Evolutionary conservation across 2,797 vertebrate genomes (phyloP).

Genomic region (Linurgus olivaceus): DNA sequence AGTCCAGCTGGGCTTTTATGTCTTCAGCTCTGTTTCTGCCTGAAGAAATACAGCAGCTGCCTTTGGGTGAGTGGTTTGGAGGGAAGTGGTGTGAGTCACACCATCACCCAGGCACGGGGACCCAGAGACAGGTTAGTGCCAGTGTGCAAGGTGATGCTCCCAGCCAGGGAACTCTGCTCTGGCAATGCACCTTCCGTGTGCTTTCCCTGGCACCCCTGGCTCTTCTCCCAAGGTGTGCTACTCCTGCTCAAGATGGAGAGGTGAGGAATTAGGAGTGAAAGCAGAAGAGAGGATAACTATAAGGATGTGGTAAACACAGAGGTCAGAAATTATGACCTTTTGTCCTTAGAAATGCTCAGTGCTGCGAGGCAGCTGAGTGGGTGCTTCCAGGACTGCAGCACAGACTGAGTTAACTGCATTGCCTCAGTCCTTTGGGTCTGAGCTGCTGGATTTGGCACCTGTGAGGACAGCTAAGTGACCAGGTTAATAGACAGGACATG

Average conservation of each 20-base stretch:
- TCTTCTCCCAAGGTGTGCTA: background rate
- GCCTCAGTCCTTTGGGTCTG: background rate
- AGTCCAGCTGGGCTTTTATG: background rate
- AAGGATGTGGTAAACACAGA: background rate
- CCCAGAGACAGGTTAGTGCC: background rate
- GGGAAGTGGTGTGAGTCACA: background rate
- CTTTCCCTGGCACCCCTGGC: background rate
- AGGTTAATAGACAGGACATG: background rate
- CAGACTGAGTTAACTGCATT: background rate
- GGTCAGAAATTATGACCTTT: background rate
- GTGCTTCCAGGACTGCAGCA: background rate
- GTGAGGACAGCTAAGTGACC: background rate
- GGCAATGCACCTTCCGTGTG: rapidly evolving
- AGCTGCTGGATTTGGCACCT: background rate
- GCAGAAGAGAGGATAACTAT: background rate
- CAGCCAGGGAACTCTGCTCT: background rate
- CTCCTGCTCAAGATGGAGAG: background rate
- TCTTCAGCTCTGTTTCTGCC: background rate
- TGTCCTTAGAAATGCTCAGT: background rate
- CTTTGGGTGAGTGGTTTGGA: background rate
- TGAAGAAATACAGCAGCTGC: background rate
- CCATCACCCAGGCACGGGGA: background rate
- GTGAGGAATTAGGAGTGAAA: background rate
- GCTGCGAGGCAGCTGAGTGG: rapidly evolving
- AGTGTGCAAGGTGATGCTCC: background rate